Conservation (phyloP, 2,113 vertebrate genomes). For the Sebastes fasciatus region DNA sequence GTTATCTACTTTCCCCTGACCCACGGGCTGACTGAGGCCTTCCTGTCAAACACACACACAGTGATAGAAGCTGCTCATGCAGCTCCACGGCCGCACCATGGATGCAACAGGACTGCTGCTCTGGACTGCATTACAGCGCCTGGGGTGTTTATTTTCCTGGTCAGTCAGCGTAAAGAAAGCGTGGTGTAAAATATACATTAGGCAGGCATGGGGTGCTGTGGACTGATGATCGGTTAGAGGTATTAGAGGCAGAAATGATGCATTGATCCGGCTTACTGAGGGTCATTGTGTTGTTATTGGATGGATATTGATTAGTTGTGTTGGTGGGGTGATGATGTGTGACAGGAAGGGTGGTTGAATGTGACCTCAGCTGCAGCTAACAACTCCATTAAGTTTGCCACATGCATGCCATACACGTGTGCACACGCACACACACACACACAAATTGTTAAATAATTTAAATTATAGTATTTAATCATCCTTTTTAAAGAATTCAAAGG, state of each 20-base stretch:
- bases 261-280: neutral
- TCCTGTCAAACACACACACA: too few species aligned
- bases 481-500: neutral
- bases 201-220: neutral
- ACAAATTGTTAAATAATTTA: neutral
- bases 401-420: neutral
- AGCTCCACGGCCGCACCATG: too few species aligned
- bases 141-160: neutral
- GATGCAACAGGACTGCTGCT: too few species aligned
- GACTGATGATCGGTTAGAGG: neutral
- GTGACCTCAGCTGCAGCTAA: slow-evolving; percentile 5
- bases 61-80: too few species aligned
- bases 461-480: neutral
- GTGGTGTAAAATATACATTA: neutral
- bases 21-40: too few species aligned
- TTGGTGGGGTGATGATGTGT: neutral
- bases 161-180: neutral
- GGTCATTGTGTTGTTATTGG: neutral
- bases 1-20: too few species aligned
- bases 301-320: neutral
- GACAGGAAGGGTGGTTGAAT: neutral
- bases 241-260: neutral
- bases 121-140: neutral
- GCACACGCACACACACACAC: neutral
- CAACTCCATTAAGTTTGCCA: neutral